Conservation (phyloP, 2,113 vertebrate species). For the Pangasianodon gigas region DNA sequence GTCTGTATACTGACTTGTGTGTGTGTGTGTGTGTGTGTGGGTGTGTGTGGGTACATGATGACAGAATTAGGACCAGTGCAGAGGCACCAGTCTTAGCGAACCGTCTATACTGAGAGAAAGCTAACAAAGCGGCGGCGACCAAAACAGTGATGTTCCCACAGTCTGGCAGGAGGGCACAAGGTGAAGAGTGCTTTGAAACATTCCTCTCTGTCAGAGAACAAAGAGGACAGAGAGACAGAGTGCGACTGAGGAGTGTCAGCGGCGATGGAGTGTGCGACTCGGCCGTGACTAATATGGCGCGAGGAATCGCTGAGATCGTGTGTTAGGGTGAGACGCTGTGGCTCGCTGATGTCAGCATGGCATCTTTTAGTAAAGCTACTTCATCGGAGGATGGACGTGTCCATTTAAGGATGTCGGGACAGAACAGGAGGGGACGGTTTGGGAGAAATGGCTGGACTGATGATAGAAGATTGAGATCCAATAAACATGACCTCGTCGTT, state of each 20-base stretch:
- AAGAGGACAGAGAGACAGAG: not conserved
- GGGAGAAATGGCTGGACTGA: not conserved
- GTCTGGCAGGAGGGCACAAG: slow-evolving; percentile 23
- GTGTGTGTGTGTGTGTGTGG: slow-evolving; percentile 18
- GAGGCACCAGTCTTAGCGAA: not conserved
- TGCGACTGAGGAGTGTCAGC: not conserved
- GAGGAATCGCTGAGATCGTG: slow-evolving; percentile 9
- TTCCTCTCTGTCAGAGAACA: not conserved
- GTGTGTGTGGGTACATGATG: slow-evolving; percentile 31
- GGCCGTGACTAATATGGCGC: slow-evolving; percentile 3
- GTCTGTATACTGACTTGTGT: not conserved
- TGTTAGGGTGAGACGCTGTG: not conserved
- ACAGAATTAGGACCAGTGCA: slow-evolving; percentile 24
- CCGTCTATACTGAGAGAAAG: slow-evolving; percentile 28
- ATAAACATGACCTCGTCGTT: not conserved
- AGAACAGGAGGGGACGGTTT: not conserved
- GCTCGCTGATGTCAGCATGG: not conserved
- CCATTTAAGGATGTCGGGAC: not conserved
- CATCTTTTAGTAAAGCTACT: not conserved
- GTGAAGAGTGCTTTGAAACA: slow-evolving; percentile 33
- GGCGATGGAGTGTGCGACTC: not conserved
- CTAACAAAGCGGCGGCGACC: slow-evolving; percentile 26
- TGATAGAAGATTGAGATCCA: not conserved
- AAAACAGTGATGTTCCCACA: slow-evolving; percentile 41
- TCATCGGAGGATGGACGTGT: not conserved